Conservation (phyloP, 2,797 vertebrate genomes). For the Gambusia yucatana region DNA sequence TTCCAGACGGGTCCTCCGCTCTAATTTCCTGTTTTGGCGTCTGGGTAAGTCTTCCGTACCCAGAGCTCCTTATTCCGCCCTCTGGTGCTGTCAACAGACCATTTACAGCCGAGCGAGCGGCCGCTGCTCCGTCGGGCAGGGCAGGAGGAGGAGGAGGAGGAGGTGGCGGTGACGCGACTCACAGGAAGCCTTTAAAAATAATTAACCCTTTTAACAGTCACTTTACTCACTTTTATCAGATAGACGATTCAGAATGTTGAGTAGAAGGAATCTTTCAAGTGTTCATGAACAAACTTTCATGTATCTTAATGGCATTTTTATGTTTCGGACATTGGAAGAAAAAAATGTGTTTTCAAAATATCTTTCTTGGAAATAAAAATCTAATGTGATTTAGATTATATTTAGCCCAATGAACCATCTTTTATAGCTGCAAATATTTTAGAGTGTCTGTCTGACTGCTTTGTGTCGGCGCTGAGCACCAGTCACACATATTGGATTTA, state of each 20-base stretch:
- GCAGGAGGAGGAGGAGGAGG: neutral
- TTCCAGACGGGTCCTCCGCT: neutral
- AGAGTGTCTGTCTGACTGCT: neutral
- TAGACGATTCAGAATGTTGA: too few relatives aligned
- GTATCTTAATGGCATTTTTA: neutral
- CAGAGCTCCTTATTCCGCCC: conserved; percentile 53
- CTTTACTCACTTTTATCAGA: neutral
- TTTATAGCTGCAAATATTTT: neutral
- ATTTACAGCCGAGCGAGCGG: conserved; percentile 21
- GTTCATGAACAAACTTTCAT: neutral
- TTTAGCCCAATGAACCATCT: neutral
- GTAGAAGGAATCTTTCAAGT: neutral
- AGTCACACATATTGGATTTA: neutral
- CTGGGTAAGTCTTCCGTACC: conserved; percentile 13
- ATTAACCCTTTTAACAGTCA: neutral
- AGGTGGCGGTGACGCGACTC: conserved; percentile 36
- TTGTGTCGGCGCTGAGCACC: neutral
- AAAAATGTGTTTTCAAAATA: neutral
- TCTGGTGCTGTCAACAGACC: conserved; percentile 21
- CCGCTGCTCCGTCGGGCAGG: conserved; percentile 1
- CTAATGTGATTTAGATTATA: neutral
- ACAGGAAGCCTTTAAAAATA: neutral
- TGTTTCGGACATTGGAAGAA: neutral
- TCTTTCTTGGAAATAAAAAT: neutral
- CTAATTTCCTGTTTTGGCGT: conserved; percentile 37